These are phyloP conservation scores for Spheniscus humboldti DNA, from an alignment of 2,797 vertebrate species.

Conservation along the genomic window DNA sequence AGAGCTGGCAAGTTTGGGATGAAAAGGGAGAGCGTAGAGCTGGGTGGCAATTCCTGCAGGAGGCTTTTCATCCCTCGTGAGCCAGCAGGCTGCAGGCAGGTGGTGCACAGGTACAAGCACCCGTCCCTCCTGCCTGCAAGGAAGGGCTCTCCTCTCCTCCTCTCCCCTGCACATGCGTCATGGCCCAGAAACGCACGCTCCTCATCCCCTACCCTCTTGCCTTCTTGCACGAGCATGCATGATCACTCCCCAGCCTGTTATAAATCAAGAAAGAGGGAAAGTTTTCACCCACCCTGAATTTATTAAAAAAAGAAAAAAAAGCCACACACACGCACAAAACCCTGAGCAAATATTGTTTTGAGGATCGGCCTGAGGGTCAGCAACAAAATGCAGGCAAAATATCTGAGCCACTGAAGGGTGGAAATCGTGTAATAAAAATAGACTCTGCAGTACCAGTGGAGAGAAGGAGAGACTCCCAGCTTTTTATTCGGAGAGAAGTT, in stretches of 20 bases:
- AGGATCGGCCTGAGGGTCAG: conserved; percentile 14
- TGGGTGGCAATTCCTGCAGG: background rate
- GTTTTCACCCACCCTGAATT: background rate
- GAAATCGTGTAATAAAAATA: background rate
- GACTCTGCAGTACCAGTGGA: background rate
- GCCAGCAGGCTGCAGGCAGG: background rate
- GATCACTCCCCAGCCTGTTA: background rate
- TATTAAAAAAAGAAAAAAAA: background rate
- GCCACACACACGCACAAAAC: accelerated
- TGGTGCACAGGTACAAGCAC: no score
- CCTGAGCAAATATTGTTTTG: conserved; percentile 17
- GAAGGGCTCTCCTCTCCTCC: background rate
- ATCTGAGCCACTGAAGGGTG: background rate
- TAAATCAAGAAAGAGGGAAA: background rate
- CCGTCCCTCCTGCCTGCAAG: background rate
- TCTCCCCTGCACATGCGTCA: accelerated
- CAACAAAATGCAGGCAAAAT: background rate
- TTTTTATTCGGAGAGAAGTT: background rate
- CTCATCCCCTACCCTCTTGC: background rate
- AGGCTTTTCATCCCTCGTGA: background rate
- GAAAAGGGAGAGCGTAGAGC: background rate
- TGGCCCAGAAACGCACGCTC: background rate
- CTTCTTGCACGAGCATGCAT: background rate
- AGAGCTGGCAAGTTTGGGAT: background rate
- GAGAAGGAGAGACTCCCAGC: background rate